Evolutionary conservation across 1,140 invertebrate genomes (phyloP).

Genomic region (Orchesella cincta): DNA sequence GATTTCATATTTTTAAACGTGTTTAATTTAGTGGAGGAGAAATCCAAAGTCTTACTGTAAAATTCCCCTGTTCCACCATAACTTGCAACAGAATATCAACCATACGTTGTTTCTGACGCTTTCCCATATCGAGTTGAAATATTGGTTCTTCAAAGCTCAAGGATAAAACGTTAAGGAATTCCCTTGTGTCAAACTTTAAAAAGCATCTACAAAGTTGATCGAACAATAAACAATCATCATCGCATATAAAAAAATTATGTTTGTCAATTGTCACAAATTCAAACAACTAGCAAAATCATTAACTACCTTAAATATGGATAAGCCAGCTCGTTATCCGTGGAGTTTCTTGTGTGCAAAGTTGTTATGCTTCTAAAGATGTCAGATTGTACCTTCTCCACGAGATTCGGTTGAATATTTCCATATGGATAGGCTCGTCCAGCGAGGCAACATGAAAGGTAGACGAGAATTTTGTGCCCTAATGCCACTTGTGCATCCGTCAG

Average conservation of each 20-base stretch:
- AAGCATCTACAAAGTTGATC: conserved; percentile 66
- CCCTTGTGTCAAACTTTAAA: conserved; percentile 81
- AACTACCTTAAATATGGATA: conserved; percentile 72
- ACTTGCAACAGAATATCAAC: conserved; percentile 79
- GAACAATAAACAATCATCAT: conserved; percentile 28
- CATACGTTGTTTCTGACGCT: conserved; percentile 73
- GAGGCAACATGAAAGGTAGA: conserved; percentile 91
- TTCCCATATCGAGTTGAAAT: conserved; percentile 71
- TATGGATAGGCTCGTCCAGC: conserved; percentile 86
- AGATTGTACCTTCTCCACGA: conserved; percentile 69
- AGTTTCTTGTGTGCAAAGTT: conserved; percentile 67
- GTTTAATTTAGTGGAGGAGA: conserved; percentile 25
- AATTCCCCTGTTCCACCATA: conserved; percentile 69
- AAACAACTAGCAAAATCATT: background rate
- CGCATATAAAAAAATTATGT: conserved; percentile 7
- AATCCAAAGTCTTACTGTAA: conserved; percentile 64
- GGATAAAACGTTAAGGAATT: conserved; percentile 86
- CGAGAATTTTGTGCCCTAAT: conserved; percentile 85
- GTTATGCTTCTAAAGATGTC: conserved; percentile 64
- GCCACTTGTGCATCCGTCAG: conserved; percentile 55
- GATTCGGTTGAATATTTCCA: conserved; percentile 75
- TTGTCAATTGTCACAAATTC: too few relatives aligned
- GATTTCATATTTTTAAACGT: conserved; percentile 23
- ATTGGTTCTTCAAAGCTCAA: conserved; percentile 85
- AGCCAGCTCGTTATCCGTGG: conserved; percentile 66